These are phyloP conservation scores for Drosophila equinoxialis DNA, from an alignment of 1,140 invertebrate species.

Conservation along the genomic window DNA sequence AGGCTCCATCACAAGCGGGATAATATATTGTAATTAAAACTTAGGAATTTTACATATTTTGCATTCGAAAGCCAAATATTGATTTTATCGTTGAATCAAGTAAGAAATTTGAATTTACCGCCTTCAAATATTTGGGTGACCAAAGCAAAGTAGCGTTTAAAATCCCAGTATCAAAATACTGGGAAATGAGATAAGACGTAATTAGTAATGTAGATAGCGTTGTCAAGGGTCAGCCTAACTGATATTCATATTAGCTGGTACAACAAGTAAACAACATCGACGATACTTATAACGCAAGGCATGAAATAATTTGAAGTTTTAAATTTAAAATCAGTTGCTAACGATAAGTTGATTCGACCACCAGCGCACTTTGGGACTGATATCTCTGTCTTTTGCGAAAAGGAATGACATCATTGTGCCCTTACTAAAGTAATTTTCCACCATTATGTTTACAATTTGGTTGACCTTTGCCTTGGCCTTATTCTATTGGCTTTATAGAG, in stretches of 20 bases:
- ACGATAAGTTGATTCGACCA: not conserved
- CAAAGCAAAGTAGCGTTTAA: not conserved
- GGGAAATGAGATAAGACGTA: not conserved
- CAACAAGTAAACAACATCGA: not conserved
- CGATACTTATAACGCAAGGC: too few species aligned
- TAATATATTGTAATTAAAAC: too few species aligned
- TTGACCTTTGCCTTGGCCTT: conserved; percentile 30
- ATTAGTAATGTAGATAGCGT: not conserved
- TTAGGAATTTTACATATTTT: too few species aligned
- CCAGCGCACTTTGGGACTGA: not conserved
- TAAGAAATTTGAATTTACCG: not conserved
- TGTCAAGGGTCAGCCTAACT: not conserved
- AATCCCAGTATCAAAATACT: not conserved
- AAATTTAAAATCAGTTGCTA: not conserved
- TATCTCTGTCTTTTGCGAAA: not conserved
- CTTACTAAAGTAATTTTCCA: not conserved
- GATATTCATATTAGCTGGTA: not conserved
- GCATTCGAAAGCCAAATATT: too few species aligned
- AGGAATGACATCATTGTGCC: not conserved
- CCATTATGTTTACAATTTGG: conserved; percentile 20
- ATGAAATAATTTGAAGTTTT: not conserved
- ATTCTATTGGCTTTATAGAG: conserved; percentile 48
- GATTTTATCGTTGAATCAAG: too few species aligned
- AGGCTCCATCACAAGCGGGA: too few species aligned
- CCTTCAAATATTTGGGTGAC: not conserved